phyloP scores from a whole-genome alignment of 92 coral and sea anemone genomes.

The Meandrina meandrites region DNA sequence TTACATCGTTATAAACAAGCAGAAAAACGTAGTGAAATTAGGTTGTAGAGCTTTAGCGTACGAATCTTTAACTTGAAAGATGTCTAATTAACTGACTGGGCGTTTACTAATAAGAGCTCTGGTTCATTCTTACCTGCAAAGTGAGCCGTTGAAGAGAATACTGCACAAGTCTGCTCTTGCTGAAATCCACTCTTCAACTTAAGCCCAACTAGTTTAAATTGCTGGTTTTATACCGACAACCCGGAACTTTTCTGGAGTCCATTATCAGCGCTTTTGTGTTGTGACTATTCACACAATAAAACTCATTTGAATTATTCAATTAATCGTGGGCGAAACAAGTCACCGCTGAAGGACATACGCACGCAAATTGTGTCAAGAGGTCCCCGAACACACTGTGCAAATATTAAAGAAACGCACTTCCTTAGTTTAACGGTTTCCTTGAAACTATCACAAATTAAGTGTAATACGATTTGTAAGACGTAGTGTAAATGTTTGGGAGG shows the following conservation, averaged over 20 bases:
- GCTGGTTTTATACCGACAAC: constrained; percentile 19
- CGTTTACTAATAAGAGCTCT: background rate
- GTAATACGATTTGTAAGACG: background rate
- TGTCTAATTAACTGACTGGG: background rate
- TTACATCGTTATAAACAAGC: background rate
- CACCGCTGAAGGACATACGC: too few relatives aligned
- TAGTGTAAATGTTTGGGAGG: background rate
- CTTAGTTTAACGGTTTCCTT: background rate
- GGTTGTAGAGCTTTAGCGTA: background rate
- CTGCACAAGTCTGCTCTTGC: background rate
- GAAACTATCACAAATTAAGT: background rate
- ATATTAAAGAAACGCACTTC: background rate
- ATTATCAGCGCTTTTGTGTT: background rate
- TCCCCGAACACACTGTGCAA: background rate
- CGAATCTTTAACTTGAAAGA: background rate
- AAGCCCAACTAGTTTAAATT: background rate
- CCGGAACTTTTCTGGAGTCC: constrained; percentile 15
- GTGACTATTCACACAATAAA: background rate
- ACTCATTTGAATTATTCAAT: constrained; percentile 6
- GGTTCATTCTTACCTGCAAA: background rate
- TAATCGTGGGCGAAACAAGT: constrained; percentile 3
- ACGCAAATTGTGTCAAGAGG: background rate
- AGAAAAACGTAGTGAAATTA: background rate
- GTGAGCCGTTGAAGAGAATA: background rate
- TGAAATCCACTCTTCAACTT: background rate